Evolutionary conservation across 2,113 vertebrate species (phyloP), one percentile per base, ranked within the genome.

Genomic region (Antigone vipio): DNA sequence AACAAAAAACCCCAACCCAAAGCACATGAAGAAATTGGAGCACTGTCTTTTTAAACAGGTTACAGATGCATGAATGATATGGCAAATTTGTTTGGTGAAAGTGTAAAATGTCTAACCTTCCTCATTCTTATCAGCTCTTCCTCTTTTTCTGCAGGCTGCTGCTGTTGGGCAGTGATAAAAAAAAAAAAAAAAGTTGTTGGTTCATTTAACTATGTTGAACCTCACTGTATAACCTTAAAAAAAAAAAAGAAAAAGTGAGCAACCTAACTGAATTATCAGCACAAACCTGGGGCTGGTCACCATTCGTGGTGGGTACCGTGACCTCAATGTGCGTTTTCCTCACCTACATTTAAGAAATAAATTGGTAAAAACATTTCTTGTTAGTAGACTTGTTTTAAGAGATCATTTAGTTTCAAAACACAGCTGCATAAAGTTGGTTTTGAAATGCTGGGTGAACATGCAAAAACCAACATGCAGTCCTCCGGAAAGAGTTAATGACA

Each of bases 241-340:
- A 69, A 45, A 50, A 24, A 68, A 79, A 52, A 76, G 85, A n/a
- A 68, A 50, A 64, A 11, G 93, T 82, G 92, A 96, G 85, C 68
- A 95, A 89, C 95, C 96, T 95, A 55, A 91, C 89, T 92, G 96
- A 96, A 96, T 91, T 69, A 69, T 82, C 59, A 94, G 95, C 98
- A 99, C 99, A 98, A 98, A 99, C 99, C 99, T 99, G 98, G 93
- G 97, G 98, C 95, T 98, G 98, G 92, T 98, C 99, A 97, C 98
- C 98, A 81, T 98, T 98, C 97, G 97, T 96, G 87, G 98, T 97
- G 74, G 98, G 98, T 85, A 98, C 96, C 94, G 98, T 98, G 94
- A 98, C 97, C 96, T 98, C 98, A 95, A 93, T 98, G 97, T 98
- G 98, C 96, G 98, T 96, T 98, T 98, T 98, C 97, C 99, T 97